A percentile compares a stretch with the other conserved stretches of the same genome.
Evolutionary conservation across 1,140 invertebrate genomes (phyloP).

Genomic region (Ganaspis sp.): DNA sequence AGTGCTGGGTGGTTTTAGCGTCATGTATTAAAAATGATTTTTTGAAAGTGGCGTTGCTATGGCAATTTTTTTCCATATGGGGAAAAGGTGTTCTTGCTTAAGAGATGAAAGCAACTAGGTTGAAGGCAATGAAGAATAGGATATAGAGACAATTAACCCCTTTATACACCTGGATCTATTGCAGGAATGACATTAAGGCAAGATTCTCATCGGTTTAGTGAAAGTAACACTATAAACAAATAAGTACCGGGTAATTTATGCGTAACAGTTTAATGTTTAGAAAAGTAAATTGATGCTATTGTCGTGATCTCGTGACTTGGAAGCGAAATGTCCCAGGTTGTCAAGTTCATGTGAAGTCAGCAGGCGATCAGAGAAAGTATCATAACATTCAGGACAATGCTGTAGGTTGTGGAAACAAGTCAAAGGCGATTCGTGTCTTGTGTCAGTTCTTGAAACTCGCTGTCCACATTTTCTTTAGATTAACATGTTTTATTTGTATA

Average conservation of each 20-base stretch:
- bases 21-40: too few relatives aligned
- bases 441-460: neutral
- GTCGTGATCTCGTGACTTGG: slow-evolving; percentile 5
- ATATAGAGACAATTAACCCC: neutral
- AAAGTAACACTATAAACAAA: slow-evolving; percentile 15
- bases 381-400: neutral
- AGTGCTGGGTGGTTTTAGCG: too few relatives aligned
- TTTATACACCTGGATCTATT: neutral
- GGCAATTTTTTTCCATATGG: neutral
- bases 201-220: neutral
- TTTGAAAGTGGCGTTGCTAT: too few relatives aligned
- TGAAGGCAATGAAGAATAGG: neutral
- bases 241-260: neutral
- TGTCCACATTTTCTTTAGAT: neutral
- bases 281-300: neutral
- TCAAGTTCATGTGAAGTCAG: slow-evolving; percentile 15
- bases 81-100: neutral
- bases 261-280: neutral
- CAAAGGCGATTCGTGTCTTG: neutral
- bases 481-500: neutral
- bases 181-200: neutral
- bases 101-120: too few relatives aligned
- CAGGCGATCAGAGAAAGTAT: slow-evolving; percentile 11
- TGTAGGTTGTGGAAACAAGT: neutral
- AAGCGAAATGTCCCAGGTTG: slow-evolving; percentile 25